Evolutionary conservation across 2,113 vertebrate species (phyloP).

Genomic region (Anoplopoma fimbria): DNA sequence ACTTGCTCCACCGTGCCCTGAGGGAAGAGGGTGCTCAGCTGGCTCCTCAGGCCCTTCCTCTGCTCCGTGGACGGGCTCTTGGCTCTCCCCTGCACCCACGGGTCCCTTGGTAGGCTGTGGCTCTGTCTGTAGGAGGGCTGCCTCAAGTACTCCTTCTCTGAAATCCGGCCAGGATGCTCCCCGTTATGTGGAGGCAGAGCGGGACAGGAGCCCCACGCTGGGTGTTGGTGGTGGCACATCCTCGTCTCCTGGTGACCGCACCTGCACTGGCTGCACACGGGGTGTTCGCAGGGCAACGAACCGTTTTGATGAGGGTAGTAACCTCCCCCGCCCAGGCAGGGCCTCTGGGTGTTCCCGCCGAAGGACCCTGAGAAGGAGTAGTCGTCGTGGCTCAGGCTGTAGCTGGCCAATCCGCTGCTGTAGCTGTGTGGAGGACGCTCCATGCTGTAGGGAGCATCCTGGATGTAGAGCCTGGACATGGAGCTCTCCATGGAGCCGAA

Average conservation of each 20-base stretch:
- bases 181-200: slow-evolving; percentile 26
- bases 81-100: slow-evolving; percentile 6
- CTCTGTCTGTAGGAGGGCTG: slow-evolving; percentile 8
- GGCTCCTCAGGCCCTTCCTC: slow-evolving; percentile 65
- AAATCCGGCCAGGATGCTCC: not conserved
- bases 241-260: slow-evolving; percentile 40
- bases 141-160: slow-evolving; percentile 28
- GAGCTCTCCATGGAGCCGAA: slow-evolving; percentile 74
- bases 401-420: slow-evolving; percentile 74
- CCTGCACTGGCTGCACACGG: slow-evolving; percentile 28
- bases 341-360: not conserved
- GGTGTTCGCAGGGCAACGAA: not conserved
- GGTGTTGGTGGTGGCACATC: not conserved
- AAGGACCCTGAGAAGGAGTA: not conserved
- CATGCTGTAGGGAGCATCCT: slow-evolving; percentile 36
- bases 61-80: slow-evolving; percentile 29
- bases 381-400: not conserved
- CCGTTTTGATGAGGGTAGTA: not conserved
- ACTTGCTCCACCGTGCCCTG: slow-evolving; percentile 66
- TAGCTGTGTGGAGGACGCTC: slow-evolving; percentile 43
- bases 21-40: slow-evolving; percentile 82
- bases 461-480: slow-evolving; percentile 66
- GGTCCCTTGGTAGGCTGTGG: slow-evolving; percentile 40
- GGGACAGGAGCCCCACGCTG: slow-evolving; percentile 62
- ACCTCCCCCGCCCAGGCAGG: not conserved